A percentile compares a stretch with the other conserved stretches of the same genome.
Conservation (phyloP, 2,113 vertebrate genomes). For the Oryctolagus cuniculus region mOryCun1.1 NC_091441.1:48601501-48602000, state of each 20-base stretch:
- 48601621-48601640: background rate
- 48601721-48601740: background rate
- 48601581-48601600: background rate
- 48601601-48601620: background rate
- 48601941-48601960: background rate
- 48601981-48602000: background rate
- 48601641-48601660: background rate
- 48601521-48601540: accelerated
- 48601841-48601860: background rate
- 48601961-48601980: background rate
- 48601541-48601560: background rate
- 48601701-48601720: background rate
- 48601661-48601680: background rate
- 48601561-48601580: background rate
- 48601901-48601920: background rate
- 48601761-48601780: background rate
- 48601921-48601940: background rate
- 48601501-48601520: background rate
- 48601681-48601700: too few species aligned
- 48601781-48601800: background rate
- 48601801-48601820: background rate
- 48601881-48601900: background rate
- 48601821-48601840: background rate
- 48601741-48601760: background rate
- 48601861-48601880: background rate